Evolutionary conservation across 2,888 invertebrate genomes (phyloP), one percentile per base, ranked within the genome.

Genomic region (Incurvaria masculella): DNA sequence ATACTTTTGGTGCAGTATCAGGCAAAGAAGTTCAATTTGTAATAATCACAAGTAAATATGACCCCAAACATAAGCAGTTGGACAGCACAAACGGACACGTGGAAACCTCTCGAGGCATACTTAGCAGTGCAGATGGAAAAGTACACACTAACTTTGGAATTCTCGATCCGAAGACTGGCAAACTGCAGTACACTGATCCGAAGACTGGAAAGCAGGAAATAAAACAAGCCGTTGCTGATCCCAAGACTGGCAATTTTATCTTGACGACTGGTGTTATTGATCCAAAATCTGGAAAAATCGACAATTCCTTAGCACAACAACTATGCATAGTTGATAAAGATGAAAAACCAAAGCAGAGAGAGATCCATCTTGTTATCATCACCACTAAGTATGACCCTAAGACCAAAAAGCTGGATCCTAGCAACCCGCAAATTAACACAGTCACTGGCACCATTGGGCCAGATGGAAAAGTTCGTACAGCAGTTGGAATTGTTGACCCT

Each of bases 401-500:
- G 50, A 72, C 72, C 1, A 74, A 65, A 56, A 78, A 71, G 55
- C 68, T 78, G 26, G 76, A 78, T 50, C 69, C 74, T 14, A 71
- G 65, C 47, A 68, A 70, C 61, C 69, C 70, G 20, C 64, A 66
- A 42, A 68, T 78, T 2, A 78, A 79, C 47, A 81, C 82, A 21
- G 83, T 87, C 54, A 83, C 81, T 56, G 87, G 85, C 39, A 73
- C 76, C 20, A 69, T 84, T 4, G 82, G 70, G 14, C 60, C 72
- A 21, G 76, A 80, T 58, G 79, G 79, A 21, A 78, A 69, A 57
- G 76, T 80, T 49, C 66, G 68, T 26, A 86, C 87, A 5, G 86
- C 86, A 58, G 80, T 86, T 48, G 87, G 87, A 14, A 69, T 82
- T 38, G 76, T 87, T 21, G 86, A 87, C 57, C 83, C 83, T 1